phyloP scores from a whole-genome alignment of 2,888 invertebrate genomes.

The Amphipyra tragopoginis region DNA sequence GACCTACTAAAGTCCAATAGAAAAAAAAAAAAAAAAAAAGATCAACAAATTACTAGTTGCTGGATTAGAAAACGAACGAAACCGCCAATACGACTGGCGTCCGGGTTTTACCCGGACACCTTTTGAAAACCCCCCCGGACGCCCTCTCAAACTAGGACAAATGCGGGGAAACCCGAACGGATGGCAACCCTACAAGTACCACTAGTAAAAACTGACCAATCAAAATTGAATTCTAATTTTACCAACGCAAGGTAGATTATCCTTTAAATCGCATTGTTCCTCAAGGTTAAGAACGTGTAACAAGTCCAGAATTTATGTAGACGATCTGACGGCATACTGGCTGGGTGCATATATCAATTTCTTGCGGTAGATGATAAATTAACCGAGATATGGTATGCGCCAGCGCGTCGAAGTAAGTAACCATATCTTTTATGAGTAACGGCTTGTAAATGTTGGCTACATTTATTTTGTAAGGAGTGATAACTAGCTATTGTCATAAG shows the following conservation, averaged over 20 bases:
- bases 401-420: slow-evolving; percentile 64
- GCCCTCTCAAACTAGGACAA: no score
- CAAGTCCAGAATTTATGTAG: slow-evolving; percentile 71
- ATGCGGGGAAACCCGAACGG: no score
- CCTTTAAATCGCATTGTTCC: slow-evolving; percentile 31
- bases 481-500: slow-evolving; percentile 58
- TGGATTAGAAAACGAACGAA: no score
- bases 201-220: slow-evolving; percentile 19
- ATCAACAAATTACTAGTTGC: no score
- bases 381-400: slow-evolving; percentile 74
- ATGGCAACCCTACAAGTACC: no score
- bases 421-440: slow-evolving; percentile 62
- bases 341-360: slow-evolving; percentile 79
- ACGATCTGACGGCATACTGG: slow-evolving; percentile 65
- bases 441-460: slow-evolving; percentile 48
- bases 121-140: no score
- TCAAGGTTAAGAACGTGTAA: slow-evolving; percentile 72
- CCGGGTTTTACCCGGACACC: no score
- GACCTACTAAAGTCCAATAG: no score
- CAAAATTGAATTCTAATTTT: slow-evolving; percentile 40
- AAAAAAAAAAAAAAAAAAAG: no score
- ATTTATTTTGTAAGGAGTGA: slow-evolving; percentile 54
- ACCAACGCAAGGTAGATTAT: slow-evolving; percentile 57
- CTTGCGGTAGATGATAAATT: slow-evolving; percentile 81
- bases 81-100: no score